phyloP scores from a whole-genome alignment of 2,888 invertebrate genomes.

The Syrphus vitripennis region DNA sequence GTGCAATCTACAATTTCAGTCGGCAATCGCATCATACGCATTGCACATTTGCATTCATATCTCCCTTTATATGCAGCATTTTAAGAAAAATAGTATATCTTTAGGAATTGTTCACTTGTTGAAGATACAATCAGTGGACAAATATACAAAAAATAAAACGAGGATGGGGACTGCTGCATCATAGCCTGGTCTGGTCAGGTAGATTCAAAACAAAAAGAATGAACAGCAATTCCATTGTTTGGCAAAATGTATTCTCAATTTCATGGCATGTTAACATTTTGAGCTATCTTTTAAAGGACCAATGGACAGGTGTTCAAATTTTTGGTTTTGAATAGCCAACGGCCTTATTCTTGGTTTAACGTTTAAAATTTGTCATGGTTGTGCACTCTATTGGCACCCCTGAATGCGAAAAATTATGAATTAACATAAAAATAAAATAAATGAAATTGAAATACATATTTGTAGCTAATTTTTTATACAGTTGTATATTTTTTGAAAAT shows the following conservation, averaged over 20 bases:
- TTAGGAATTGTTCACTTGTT: constrained; percentile 44
- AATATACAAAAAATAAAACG: constrained; percentile 30
- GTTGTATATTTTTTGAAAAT: too few relatives aligned
- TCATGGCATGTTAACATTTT: constrained; percentile 35
- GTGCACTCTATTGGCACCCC: too few relatives aligned
- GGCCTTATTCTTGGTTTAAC: background rate
- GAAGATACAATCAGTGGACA: constrained; percentile 48
- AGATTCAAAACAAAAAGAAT: constrained; percentile 11
- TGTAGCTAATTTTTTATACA: too few relatives aligned
- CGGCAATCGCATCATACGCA: background rate
- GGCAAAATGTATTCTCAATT: constrained; percentile 40
- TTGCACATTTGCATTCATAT: background rate
- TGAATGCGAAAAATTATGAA: too few relatives aligned
- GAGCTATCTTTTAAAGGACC: constrained; percentile 1
- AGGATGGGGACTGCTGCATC: background rate
- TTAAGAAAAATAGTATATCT: background rate
- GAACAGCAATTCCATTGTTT: constrained; percentile 37
- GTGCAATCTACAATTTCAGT: constrained; percentile 52
- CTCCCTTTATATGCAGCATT: background rate
- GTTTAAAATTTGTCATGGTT: background rate
- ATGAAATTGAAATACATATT: too few relatives aligned
- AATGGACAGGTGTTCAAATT: constrained; percentile 33
- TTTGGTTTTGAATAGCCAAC: background rate
- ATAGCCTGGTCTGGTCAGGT: background rate
- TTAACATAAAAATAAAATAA: too few relatives aligned